phyloP scores from a whole-genome alignment of 2,888 invertebrate genomes.

The Megastigmus dorsalis region DNA sequence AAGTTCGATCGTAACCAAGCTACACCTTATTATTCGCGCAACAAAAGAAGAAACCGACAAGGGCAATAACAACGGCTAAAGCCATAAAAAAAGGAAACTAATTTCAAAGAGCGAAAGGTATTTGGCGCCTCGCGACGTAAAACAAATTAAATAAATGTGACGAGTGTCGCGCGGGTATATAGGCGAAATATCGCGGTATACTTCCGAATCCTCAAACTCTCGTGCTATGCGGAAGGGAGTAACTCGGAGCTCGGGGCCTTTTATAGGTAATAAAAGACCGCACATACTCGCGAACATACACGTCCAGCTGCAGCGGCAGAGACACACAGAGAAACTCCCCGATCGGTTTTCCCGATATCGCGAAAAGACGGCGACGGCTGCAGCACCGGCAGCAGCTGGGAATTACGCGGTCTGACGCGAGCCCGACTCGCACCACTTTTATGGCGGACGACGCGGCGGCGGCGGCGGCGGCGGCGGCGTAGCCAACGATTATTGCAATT shows the following conservation, averaged over 20 bases:
- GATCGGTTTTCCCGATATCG: conserved; percentile 26
- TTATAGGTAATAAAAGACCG: conserved; percentile 45
- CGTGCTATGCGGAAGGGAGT: neutral
- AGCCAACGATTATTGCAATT: conserved; percentile 44
- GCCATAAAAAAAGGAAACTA: neutral
- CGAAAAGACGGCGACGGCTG: conserved; percentile 8
- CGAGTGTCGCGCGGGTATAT: too few species aligned
- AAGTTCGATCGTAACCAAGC: neutral
- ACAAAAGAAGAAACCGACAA: neutral
- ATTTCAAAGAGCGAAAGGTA: neutral
- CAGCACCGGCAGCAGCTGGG: conserved; percentile 11
- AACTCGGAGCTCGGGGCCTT: conserved; percentile 25
- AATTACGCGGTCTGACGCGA: conserved; percentile 45
- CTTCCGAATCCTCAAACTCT: too few species aligned
- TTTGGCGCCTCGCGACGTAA: neutral
- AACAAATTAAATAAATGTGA: neutral
- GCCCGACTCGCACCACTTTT: conserved; percentile 42
- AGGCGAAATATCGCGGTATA: too few species aligned
- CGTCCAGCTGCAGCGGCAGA: too few species aligned
- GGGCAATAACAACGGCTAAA: too few species aligned
- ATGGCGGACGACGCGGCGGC: too few species aligned
- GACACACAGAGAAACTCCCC: neutral
- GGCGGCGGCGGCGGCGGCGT: neutral
- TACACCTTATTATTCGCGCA: neutral
- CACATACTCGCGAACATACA: too few species aligned